Conservation (phyloP, 2,113 vertebrate species). For the Cochlearius cochlearius region DNA sequence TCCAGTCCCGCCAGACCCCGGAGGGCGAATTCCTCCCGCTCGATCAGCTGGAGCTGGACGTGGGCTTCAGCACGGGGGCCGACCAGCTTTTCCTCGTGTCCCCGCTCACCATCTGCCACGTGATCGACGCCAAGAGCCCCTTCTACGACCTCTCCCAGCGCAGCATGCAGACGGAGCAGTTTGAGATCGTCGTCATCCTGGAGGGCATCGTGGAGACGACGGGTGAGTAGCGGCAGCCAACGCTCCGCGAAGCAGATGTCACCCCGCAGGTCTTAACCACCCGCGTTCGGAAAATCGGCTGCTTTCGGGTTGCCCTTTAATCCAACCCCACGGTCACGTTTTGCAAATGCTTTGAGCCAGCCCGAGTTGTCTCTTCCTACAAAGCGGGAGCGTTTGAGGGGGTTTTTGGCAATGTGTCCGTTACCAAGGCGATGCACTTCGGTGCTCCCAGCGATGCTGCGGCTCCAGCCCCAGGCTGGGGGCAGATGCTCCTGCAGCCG, state of each 20-base stretch:
- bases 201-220: conserved; percentile 99
- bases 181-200: conserved; percentile 98
- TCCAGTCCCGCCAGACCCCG: conserved; percentile 96
- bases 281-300: rapidly evolving
- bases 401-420: neutral
- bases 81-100: conserved; percentile 99
- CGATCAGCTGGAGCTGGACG: conserved; percentile 98
- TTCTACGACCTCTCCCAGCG: conserved; percentile 98
- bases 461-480: neutral
- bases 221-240: conserved; percentile 78
- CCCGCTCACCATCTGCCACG: conserved; percentile 98
- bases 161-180: conserved; percentile 97
- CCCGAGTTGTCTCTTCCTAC: neutral
- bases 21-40: conserved; percentile 98
- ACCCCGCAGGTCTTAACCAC: rapidly evolving
- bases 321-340: rapidly evolving
- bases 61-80: conserved; percentile 97
- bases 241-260: neutral
- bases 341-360: neutral
- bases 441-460: neutral
- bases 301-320: neutral
- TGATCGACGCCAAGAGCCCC: conserved; percentile 98
- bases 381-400: too few relatives aligned
- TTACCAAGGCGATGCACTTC: neutral
- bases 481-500: neutral